Base-by-base conservation (phyloP, 2,113 vertebrate species). In the Gobiocypris rarus region DNA sequence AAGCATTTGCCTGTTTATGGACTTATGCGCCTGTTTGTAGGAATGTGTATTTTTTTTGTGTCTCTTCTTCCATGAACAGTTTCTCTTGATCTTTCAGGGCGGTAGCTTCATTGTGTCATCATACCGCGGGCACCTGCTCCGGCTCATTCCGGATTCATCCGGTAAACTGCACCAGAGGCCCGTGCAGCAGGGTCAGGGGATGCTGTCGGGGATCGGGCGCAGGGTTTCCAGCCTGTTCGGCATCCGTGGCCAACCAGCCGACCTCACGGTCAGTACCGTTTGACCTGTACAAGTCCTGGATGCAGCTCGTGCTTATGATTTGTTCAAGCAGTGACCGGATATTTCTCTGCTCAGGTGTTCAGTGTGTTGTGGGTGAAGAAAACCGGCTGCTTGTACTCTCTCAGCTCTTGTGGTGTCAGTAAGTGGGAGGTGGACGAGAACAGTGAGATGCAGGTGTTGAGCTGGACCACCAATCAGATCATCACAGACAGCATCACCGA, bases 151-250 rank as follows among this genome's bases (percentile, higher is more conserved):
- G 0, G 98, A 99, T 17, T 83, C 84, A 31, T 94, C 93, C 0
- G 96, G 97, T n/a, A 97, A 92, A 89, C 95, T 98, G 45, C 93
- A 95, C 87, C 94, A 93, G 82, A 94, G 96, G 14, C 19, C 92
- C 0, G 87, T 99, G 70, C 96, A 94, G 75, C 97, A 96, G 34
- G 96, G 97, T 0, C 97, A 98, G 83, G 96, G 98, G 1, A 80
- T 99, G 94, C 94, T 99, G 76, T 99, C 97, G 0, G 97, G 98
- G 70, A 96, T 99, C 50, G 96, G 98, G 1, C 95, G 98, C 50
- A 95, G 91, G 2, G 95, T 99, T 86, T 99, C 98, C 88, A 97
- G 96, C 89, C 94, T 99, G 45, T 95, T 99, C 8, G 97, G 98
- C 41, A 98, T 99, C 86, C 94, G 96, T 5, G 96, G 97, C n/a